A percentile compares a stretch with the other conserved stretches of the same genome.
Conservation (phyloP, 2,888 invertebrate species). For the Cryptophagus acutangulus region DNA sequence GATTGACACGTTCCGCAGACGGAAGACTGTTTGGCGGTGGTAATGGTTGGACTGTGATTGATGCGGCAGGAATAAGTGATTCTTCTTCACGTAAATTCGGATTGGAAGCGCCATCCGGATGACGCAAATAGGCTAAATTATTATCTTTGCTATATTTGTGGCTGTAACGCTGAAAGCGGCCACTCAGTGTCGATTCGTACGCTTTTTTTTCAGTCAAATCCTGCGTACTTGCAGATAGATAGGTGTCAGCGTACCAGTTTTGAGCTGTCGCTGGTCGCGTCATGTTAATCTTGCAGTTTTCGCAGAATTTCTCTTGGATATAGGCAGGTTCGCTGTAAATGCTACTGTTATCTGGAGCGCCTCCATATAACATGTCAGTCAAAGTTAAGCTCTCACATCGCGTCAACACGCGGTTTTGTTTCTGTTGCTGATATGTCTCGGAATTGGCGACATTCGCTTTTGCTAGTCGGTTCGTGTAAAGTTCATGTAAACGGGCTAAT, state of each 20-base stretch:
- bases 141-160: slow-evolving; percentile 54
- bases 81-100: slow-evolving; percentile 73
- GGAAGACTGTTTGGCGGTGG: slow-evolving; percentile 58
- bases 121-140: slow-evolving; percentile 65
- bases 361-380: slow-evolving; percentile 63
- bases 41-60: slow-evolving; percentile 38
- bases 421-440: slow-evolving; percentile 54
- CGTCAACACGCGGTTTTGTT: slow-evolving; percentile 48
- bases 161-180: slow-evolving; percentile 58
- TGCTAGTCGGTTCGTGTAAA: slow-evolving; percentile 73
- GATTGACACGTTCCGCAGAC: slow-evolving; percentile 58
- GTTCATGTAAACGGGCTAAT: slow-evolving; percentile 72
- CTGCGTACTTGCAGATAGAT: slow-evolving; percentile 52
- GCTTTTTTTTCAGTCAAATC: slow-evolving; percentile 44
- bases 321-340: slow-evolving; percentile 86
- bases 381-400: slow-evolving; percentile 68
- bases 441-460: slow-evolving; percentile 67
- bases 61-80: slow-evolving; percentile 44
- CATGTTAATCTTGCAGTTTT: slow-evolving; percentile 69
- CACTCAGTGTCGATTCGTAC: slow-evolving; percentile 34
- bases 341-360: slow-evolving; percentile 64
- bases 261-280: slow-evolving; percentile 63
- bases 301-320: slow-evolving; percentile 67
- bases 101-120: slow-evolving; percentile 91
- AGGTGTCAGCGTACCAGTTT: slow-evolving; percentile 56